Percentiles rank a stretch among this genome's conserved stretches.
These are phyloP conservation scores for Pituophis catenifer DNA, from an alignment of 2,113 vertebrate species.

Conservation along the genomic window DNA sequence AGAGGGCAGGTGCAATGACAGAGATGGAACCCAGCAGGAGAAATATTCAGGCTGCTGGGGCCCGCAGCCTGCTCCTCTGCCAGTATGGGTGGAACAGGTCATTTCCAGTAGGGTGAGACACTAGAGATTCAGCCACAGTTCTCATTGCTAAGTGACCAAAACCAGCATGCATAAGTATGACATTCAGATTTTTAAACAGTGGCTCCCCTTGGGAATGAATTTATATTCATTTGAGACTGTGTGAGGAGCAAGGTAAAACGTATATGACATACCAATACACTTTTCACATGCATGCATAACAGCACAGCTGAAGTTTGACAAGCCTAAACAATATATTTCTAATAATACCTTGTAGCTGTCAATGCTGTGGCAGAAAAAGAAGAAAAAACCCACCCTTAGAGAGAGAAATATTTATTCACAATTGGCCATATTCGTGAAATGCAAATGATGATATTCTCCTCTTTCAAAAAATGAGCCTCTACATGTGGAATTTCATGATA, in stretches of 20 bases:
- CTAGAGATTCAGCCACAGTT: neutral
- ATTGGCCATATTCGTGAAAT: constrained; percentile 71
- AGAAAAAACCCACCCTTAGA: constrained; percentile 43
- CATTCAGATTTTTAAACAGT: neutral
- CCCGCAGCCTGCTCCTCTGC: neutral
- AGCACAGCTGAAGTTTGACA: neutral
- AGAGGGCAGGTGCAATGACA: neutral
- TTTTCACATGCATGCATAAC: constrained; percentile 1
- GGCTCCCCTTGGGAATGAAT: neutral
- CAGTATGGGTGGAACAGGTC: neutral
- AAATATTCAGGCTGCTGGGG: neutral
- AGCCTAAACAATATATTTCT: constrained; percentile 32
- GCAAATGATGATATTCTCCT: constrained; percentile 69
- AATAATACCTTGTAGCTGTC: constrained; percentile 36
- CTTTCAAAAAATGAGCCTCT: constrained; percentile 62
- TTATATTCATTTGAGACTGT: neutral
- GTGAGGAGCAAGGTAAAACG: neutral
- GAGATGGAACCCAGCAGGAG: neutral
- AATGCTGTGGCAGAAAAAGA: constrained; percentile 40
- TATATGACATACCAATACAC: neutral
- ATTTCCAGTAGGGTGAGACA: neutral
- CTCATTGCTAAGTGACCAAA: neutral
- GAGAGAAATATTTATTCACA: constrained; percentile 56
- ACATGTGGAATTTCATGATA: constrained; percentile 83
- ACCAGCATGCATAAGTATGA: neutral